Evolutionary conservation across 2,797 vertebrate species (phyloP).

Genomic region (Chaenodraco wilsoni): DNA sequence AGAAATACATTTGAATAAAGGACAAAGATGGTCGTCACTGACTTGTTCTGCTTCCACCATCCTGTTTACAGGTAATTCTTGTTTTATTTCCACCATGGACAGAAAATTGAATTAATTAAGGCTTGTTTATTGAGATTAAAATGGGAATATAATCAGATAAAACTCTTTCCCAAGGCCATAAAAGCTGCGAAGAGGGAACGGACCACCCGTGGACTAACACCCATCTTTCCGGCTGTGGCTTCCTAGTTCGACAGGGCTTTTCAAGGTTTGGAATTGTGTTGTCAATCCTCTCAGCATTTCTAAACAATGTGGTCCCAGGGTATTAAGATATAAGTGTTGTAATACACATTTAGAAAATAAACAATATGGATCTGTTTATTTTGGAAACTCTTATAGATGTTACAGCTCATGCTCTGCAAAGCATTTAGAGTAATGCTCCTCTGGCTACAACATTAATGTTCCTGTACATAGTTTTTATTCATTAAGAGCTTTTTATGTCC

Average conservation of each 20-base stretch:
- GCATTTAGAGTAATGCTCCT: neutral
- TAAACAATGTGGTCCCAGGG: slow-evolving; percentile 18
- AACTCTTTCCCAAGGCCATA: slow-evolving; percentile 39
- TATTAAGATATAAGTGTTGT: slow-evolving; percentile 10
- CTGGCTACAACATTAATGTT: neutral
- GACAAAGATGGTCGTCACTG: neutral
- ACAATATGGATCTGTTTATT: neutral
- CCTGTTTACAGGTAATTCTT: slow-evolving; percentile 34
- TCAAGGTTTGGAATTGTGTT: slow-evolving; percentile 17
- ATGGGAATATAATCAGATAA: slow-evolving; percentile 72
- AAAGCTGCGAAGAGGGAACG: slow-evolving; percentile 44
- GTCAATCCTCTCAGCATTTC: slow-evolving; percentile 24
- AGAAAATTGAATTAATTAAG: slow-evolving; percentile 64
- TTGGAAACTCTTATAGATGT: neutral
- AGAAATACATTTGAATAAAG: slow-evolving; percentile 11
- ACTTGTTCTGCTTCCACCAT: slow-evolving; percentile 16
- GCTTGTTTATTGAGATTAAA: slow-evolving; percentile 74
- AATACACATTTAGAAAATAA: neutral
- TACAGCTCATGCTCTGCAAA: neutral
- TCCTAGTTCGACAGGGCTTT: slow-evolving; percentile 65
- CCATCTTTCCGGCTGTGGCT: slow-evolving; percentile 27
- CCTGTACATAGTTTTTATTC: neutral
- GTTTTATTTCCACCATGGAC: slow-evolving; percentile 27
- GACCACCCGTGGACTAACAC: slow-evolving; percentile 57
- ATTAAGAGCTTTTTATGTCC: neutral